Conservation (phyloP, 2,797 vertebrate species). For the Argyrosomus regius region DNA sequence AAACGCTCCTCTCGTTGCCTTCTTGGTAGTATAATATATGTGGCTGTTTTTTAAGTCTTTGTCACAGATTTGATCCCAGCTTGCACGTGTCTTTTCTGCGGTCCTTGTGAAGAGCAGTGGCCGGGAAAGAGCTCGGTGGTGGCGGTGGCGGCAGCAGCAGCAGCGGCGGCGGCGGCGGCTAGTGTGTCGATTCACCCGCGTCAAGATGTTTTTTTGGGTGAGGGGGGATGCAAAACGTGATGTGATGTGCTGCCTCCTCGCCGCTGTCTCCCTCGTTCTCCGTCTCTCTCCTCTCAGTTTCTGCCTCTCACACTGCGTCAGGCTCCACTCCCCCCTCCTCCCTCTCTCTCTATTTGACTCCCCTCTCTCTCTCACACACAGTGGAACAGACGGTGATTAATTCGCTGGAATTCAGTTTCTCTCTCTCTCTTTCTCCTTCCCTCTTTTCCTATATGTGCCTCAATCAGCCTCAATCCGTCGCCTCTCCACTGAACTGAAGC, state of each 20-base stretch:
- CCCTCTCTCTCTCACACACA: constrained; percentile 30
- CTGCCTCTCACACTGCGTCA: constrained; percentile 82
- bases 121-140: constrained; percentile 43
- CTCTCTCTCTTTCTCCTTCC: constrained; percentile 12
- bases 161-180: constrained; percentile 32
- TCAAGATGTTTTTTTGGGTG: constrained; percentile 43
- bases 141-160: not conserved
- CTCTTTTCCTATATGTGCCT: constrained; percentile 49
- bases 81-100: constrained; percentile 46
- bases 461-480: constrained; percentile 57
- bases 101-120: constrained; percentile 42
- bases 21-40: constrained; percentile 16
- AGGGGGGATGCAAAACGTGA: constrained; percentile 54
- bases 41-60: constrained; percentile 18
- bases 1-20: constrained; percentile 47
- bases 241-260: constrained; percentile 68
- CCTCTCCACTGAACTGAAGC: constrained; percentile 62
- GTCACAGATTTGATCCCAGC: constrained; percentile 53
- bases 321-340: constrained; percentile 64
- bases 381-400: constrained; percentile 76
- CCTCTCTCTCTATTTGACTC: constrained; percentile 24
- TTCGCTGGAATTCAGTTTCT: constrained; percentile 65
- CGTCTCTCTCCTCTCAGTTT: constrained; percentile 73
- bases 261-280: constrained; percentile 67
- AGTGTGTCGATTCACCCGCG: constrained; percentile 42